Percentiles rank a stretch among this genome's conserved stretches.
Conservation (phyloP, 2,113 vertebrate species). For the Python bivittatus region DNA sequence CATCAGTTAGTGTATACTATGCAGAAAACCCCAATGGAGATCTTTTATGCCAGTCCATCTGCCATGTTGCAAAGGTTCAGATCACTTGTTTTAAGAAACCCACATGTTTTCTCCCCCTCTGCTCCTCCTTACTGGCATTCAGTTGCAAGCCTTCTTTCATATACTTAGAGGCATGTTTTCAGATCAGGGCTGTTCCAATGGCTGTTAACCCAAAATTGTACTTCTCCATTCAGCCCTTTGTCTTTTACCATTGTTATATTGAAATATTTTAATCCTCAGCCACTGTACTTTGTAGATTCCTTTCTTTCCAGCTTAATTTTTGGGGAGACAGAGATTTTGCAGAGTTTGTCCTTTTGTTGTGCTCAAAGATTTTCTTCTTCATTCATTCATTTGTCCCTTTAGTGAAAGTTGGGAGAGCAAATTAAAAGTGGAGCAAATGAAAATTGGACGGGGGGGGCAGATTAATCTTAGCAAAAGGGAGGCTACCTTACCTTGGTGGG, state of each 20-base stretch:
- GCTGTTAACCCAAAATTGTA: background rate
- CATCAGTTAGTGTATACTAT: background rate
- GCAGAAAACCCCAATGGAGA: constrained; percentile 3
- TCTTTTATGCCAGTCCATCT: constrained; percentile 26
- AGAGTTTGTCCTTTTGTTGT: background rate
- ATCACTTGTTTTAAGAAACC: constrained; percentile 10
- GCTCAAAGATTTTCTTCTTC: background rate
- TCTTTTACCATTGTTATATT: background rate
- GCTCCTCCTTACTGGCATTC: background rate
- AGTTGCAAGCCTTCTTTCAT: background rate
- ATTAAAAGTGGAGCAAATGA: background rate
- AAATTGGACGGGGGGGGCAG: background rate
- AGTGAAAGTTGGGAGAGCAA: background rate
- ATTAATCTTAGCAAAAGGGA: background rate
- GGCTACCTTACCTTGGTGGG: background rate
- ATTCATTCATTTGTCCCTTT: background rate
- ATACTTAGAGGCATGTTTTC: background rate
- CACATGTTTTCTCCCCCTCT: background rate
- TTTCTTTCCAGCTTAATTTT: background rate
- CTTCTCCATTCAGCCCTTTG: background rate
- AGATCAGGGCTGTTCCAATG: background rate
- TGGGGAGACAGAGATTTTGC: background rate
- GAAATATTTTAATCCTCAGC: background rate
- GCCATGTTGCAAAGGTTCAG: constrained; percentile 7
- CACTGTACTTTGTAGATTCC: background rate